Conservation (phyloP, 2,113 vertebrate species). For the Turdus rufiventris region DNA sequence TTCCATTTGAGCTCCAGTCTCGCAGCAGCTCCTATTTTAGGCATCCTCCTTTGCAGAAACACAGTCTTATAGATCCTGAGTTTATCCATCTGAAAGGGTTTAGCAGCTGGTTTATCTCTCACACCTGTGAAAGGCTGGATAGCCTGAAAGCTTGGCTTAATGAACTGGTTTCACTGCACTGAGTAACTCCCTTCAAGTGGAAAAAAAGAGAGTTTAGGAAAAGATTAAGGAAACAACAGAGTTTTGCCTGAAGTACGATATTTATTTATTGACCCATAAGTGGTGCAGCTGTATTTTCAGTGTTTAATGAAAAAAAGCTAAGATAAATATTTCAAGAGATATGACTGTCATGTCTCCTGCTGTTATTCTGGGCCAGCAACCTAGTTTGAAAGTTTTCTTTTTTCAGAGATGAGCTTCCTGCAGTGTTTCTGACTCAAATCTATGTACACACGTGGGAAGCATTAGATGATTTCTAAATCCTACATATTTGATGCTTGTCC, state of each 20-base stretch:
- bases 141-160: neutral
- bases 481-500: neutral
- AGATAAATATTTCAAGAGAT: conserved; percentile 35
- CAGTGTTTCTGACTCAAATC: neutral
- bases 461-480: neutral
- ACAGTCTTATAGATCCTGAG: neutral
- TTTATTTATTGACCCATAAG: neutral
- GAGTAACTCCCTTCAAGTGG: neutral
- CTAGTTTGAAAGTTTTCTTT: neutral
- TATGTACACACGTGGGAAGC: neutral
- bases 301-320: neutral
- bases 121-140: neutral
- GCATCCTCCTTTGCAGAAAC: neutral
- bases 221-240: neutral
- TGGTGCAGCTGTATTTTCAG: neutral
- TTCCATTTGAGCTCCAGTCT: neutral
- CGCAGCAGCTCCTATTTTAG: neutral
- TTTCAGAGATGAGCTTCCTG: neutral
- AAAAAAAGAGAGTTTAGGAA: neutral
- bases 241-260: neutral
- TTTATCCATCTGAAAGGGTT: neutral
- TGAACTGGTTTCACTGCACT: neutral
- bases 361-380: neutral
- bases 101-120: neutral
- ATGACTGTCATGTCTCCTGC: neutral